A percentile compares a stretch with the other conserved stretches of the same genome.
These are phyloP conservation scores for Tragopan temminckii DNA, from an alignment of 2,797 vertebrate genomes.

Conservation along the genomic window DNA sequence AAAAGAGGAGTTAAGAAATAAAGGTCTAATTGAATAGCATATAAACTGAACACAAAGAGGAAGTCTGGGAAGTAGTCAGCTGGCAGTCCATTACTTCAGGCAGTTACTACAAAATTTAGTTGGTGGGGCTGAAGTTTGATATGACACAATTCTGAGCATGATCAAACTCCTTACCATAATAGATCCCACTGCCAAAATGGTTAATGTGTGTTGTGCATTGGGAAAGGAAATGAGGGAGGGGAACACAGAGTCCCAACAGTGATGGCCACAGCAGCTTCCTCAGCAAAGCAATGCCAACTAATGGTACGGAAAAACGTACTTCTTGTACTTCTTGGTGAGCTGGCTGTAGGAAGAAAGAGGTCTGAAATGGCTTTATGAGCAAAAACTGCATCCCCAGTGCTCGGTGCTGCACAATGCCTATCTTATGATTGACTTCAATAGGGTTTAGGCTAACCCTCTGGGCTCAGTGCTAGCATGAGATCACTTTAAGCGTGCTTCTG, in stretches of 20 bases:
- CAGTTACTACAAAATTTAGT: not conserved
- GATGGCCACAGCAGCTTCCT: not conserved
- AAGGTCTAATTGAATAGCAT: conserved; percentile 3
- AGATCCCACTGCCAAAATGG: not conserved
- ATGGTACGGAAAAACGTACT: not conserved
- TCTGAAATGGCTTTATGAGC: not conserved
- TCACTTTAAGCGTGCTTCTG: not conserved
- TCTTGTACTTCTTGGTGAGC: not conserved
- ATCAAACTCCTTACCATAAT: not conserved
- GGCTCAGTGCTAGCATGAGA: not conserved
- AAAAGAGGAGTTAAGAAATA: conserved; percentile 20
- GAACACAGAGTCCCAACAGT: not conserved
- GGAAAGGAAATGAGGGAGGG: not conserved
- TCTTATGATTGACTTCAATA: not conserved
- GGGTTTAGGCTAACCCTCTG: not conserved
- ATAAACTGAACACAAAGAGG: not conserved
- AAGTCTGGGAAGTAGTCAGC: not conserved
- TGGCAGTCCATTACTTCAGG: not conserved
- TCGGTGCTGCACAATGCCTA: not conserved
- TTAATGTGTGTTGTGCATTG: rapidly evolving
- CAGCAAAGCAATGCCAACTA: not conserved
- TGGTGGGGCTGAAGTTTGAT: not conserved
- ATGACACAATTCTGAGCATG: rapidly evolving
- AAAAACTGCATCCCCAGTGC: not conserved
- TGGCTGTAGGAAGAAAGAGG: not conserved